Base-by-base conservation (phyloP, 2,888 invertebrate genomes). In the Tenthredo amoena region DNA sequence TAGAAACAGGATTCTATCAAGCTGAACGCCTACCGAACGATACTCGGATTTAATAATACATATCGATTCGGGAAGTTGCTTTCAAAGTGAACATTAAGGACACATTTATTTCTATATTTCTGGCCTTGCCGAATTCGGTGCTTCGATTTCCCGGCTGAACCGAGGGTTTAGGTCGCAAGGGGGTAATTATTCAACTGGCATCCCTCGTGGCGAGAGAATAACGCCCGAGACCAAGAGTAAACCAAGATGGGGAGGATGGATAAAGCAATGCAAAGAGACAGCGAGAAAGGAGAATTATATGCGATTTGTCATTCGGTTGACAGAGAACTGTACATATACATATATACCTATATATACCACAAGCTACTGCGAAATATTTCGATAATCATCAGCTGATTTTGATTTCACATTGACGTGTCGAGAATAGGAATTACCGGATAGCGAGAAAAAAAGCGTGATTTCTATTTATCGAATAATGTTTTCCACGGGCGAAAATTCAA, bases 171-270 rank as follows among this genome's bases (percentile, higher is more conserved):
- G 90, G 90, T 89, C 91, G 89, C 91, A 88, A 89, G 92, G 91
- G 92, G 92, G 91, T 93, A 93, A 93, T 93, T 93, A 93, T 93
- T 93, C 93, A 93, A 92, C 91, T 90, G 91, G 91, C 91, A 91
- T 91, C 92, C 91, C 91, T 90, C 89, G 89, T 89, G 90, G 90
- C 90, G 87, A 86, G 89, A 88, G 89, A 90, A 91, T 90, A 90
- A 90, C 91, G 90, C 91, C 85, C 90, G 87, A 87, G 88, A 81
- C 26, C 87, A 86, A 71, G 79, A 86, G 83, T 76, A 86, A 86
- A 87, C 86, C 85, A 85, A 40, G 40, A 31, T 81, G 37, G 21
- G 37, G 34, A 77, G 81, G 87, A 84, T 84, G 77, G 85, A 89
- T 89, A 88, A 87, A 86, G 88, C 86, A 81, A 83, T 87, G 71